Evolutionary conservation across 2,113 vertebrate species (phyloP).

Genomic region (Penelope pileata): DNA sequence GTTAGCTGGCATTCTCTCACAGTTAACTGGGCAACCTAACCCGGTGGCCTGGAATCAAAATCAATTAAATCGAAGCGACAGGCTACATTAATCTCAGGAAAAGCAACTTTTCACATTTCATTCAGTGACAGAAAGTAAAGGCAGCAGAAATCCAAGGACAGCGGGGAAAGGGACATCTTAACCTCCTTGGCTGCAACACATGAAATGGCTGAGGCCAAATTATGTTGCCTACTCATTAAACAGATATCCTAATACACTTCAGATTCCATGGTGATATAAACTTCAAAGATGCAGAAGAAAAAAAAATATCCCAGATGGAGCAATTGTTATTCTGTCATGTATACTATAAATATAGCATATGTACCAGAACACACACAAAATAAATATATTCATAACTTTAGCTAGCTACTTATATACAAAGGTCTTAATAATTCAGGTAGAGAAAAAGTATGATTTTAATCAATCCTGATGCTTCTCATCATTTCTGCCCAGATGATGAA

Average conservation of each 20-base stretch:
- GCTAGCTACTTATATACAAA: background rate
- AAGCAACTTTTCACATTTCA: background rate
- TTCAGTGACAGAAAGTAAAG: background rate
- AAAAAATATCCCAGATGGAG: background rate
- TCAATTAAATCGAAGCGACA: background rate
- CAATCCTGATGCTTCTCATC: background rate
- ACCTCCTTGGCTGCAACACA: background rate
- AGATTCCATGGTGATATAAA: accelerated
- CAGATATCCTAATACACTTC: background rate
- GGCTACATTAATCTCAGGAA: background rate
- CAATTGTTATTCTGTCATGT: background rate
- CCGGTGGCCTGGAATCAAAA: background rate
- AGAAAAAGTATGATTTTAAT: background rate
- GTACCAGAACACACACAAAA: background rate
- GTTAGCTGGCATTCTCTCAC: background rate
- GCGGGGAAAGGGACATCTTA: background rate
- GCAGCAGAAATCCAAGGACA: background rate
- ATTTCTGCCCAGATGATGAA: background rate
- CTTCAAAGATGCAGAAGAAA: background rate
- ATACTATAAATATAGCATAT: background rate
- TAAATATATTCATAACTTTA: background rate
- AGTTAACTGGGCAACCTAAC: constrained; percentile 4
- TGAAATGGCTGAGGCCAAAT: background rate
- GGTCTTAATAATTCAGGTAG: background rate
- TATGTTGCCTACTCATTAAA: background rate